These are phyloP conservation scores for Tiliacea citrago DNA, from an alignment of 2,888 invertebrate genomes.

Conservation along the genomic window DNA sequence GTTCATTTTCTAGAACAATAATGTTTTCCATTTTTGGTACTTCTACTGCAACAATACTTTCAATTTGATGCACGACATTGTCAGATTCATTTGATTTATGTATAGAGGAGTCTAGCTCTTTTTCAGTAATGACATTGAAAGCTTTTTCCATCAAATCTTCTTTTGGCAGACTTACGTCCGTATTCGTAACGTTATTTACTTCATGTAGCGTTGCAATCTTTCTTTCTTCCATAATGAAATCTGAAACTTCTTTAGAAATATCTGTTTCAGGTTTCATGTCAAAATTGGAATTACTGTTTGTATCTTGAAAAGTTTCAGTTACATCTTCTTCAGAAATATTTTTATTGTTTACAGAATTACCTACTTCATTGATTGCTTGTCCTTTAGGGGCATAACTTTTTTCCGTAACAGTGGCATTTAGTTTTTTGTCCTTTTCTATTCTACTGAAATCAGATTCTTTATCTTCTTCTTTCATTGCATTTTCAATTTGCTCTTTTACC, in stretches of 20 bases:
- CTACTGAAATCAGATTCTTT: conserved; percentile 18
- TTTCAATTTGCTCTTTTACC: conserved; percentile 44
- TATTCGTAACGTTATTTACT: conserved; percentile 6
- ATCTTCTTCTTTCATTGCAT: conserved; percentile 25
- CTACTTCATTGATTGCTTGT: conserved; percentile 11
- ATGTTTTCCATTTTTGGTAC: conserved; percentile 4
- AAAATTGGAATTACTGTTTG: conserved; percentile 6
- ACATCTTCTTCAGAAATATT: conserved; percentile 15
- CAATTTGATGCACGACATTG: conserved; percentile 10
- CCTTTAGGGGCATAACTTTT: conserved; percentile 35
- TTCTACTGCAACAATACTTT: conserved; percentile 20
- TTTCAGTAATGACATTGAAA: conserved; percentile 22
- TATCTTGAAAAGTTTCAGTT: background rate
- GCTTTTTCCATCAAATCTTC: conserved; percentile 14
- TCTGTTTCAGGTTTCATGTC: conserved; percentile 31
- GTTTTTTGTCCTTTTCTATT: conserved; percentile 53
- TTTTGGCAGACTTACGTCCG: conserved; percentile 3
- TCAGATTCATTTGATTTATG: conserved; percentile 11
- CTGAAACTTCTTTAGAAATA: conserved; percentile 47
- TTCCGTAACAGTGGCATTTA: conserved; percentile 50
- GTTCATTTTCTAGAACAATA: conserved; percentile 4
- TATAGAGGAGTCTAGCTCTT: conserved; percentile 23
- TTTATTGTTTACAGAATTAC: conserved; percentile 24
- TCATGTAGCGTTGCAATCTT: conserved; percentile 41
- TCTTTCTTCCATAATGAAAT: conserved; percentile 56